Conservation (phyloP, 2,113 vertebrate species). For the Cyanoderma ruficeps region DNA sequence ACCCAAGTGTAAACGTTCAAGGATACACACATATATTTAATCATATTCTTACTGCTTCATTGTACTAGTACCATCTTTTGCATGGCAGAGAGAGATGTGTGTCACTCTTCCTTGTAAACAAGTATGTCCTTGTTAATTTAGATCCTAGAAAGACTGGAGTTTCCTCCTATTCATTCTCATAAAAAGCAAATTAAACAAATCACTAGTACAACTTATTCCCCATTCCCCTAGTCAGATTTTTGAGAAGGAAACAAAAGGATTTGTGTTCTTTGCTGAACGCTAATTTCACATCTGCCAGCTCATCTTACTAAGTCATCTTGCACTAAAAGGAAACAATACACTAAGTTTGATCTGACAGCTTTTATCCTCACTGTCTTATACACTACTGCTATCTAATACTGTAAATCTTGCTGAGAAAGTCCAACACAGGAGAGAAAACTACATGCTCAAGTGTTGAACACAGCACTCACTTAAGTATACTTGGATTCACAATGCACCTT, state of each 20-base stretch:
- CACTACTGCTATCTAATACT: background rate
- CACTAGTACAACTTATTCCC: background rate
- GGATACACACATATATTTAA: background rate
- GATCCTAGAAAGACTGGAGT: background rate
- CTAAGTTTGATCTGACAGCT: background rate
- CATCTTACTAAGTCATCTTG: background rate
- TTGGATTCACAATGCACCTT: background rate
- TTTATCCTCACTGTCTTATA: background rate
- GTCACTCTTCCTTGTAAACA: background rate
- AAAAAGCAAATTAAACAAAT: slow-evolving; percentile 13
- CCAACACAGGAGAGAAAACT: background rate
- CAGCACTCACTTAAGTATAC: background rate
- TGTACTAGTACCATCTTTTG: background rate
- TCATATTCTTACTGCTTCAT: background rate
- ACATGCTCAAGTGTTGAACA: background rate
- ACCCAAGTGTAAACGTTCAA: background rate
- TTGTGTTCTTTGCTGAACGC: background rate
- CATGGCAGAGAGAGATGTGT: background rate
- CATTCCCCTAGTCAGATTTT: background rate
- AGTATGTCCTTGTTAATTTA: background rate
- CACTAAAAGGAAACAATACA: background rate
- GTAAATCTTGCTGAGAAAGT: background rate
- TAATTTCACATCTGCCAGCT: background rate
- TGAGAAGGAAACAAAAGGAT: background rate
- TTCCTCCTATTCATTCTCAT: slow-evolving; percentile 3